These are phyloP conservation scores for Diplodus puntazzo DNA, from an alignment of 2,797 vertebrate species.

Conservation along the genomic window DNA sequence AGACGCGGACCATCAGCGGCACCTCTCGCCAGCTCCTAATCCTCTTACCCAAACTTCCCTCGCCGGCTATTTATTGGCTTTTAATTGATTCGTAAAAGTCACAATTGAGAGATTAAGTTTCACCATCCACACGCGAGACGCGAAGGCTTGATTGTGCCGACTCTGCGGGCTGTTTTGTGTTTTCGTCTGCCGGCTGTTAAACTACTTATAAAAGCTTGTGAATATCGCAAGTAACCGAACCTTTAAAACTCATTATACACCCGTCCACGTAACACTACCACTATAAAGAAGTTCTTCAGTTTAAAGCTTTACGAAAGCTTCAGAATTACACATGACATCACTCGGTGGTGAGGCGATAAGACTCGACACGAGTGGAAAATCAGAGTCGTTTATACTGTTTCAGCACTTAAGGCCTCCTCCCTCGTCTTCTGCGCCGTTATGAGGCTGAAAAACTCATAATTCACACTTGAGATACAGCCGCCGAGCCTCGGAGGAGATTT, in stretches of 20 bases:
- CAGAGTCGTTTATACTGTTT: constrained; percentile 62
- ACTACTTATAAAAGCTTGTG: constrained; percentile 60
- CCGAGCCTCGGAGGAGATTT: constrained; percentile 30
- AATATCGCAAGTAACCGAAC: constrained; percentile 56
- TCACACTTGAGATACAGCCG: constrained; percentile 41
- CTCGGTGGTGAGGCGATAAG: constrained; percentile 65
- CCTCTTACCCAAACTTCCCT: constrained; percentile 32
- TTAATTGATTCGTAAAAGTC: constrained; percentile 65
- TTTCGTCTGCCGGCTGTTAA: constrained; percentile 68
- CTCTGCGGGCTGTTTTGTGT: constrained; percentile 47
- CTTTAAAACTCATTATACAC: constrained; percentile 67
- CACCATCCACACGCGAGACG: constrained; percentile 11
- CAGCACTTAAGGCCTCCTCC: constrained; percentile 57
- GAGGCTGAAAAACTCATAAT: constrained; percentile 45
- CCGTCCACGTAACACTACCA: constrained; percentile 55
- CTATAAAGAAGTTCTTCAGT: constrained; percentile 39
- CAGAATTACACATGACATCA: constrained; percentile 78
- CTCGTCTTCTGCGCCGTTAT: constrained; percentile 38
- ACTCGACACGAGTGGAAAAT: constrained; percentile 71
- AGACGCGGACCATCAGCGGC: constrained; percentile 30
- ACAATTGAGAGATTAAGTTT: constrained; percentile 22
- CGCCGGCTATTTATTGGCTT: constrained; percentile 43
- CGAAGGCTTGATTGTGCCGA: constrained; percentile 33
- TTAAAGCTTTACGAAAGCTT: constrained; percentile 57
- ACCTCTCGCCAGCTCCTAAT: constrained; percentile 43